A percentile compares a stretch with the other conserved stretches of the same genome.
Evolutionary conservation across 35 echinoderm and acorn worm genomes (phyloP).

Genomic region (Chiridota heheva): DNA sequence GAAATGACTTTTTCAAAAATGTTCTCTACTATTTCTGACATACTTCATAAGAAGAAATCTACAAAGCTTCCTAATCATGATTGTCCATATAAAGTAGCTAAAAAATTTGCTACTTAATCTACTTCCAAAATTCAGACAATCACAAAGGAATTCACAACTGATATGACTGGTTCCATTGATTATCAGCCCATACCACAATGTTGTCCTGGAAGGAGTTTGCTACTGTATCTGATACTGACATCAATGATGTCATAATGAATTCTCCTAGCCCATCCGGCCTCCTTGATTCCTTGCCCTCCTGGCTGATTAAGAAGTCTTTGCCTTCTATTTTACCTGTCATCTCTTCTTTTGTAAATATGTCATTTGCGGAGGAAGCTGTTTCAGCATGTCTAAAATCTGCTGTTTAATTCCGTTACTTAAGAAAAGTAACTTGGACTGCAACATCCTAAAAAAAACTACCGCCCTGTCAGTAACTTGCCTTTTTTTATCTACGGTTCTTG

Average conservation of each 20-base stretch:
- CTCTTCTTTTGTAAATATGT: too few relatives aligned
- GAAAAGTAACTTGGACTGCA: too few relatives aligned
- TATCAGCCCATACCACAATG: background rate
- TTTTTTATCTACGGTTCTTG: too few relatives aligned
- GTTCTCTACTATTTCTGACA: constrained; percentile 17
- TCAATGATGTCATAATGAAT: constrained; percentile 9
- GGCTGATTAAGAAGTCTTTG: constrained; percentile 29
- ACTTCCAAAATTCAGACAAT: constrained; percentile 43
- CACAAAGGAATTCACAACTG: background rate
- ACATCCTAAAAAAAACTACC: background rate
- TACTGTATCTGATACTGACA: constrained; percentile 2
- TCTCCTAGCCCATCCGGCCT: constrained; percentile 34
- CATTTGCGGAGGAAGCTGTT: too few relatives aligned
- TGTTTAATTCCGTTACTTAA: too few relatives aligned
- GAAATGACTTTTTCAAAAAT: constrained; percentile 23
- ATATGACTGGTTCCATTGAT: background rate
- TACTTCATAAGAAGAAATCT: constrained; percentile 36
- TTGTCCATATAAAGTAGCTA: constrained; percentile 12
- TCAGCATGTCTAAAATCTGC: too few relatives aligned
- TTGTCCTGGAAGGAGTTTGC: background rate
- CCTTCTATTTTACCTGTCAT: too few relatives aligned
- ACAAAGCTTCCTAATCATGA: constrained; percentile 45
- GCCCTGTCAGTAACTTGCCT: too few relatives aligned
- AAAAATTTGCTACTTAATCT: constrained; percentile 20
- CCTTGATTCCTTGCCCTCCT: constrained; percentile 59